A percentile compares a stretch with the other conserved stretches of the same genome.
Conservation (phyloP, 2,113 vertebrate species). For the Ondatra zibethicus region DNA sequence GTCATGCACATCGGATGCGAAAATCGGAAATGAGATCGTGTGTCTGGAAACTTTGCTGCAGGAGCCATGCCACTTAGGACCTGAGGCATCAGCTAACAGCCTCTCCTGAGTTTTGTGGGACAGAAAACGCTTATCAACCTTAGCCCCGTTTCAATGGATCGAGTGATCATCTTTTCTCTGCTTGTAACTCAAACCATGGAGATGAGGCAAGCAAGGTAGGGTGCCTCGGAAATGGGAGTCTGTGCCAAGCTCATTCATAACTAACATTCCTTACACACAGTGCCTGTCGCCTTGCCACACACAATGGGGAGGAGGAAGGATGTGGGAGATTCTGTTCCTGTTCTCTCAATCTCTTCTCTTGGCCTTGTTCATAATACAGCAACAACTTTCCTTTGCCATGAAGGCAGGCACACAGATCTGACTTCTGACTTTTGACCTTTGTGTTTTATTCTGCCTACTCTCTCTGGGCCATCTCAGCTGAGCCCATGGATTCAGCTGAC, state of each 20-base stretch:
- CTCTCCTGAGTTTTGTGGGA: slow-evolving; percentile 48
- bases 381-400: background rate
- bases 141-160: slow-evolving; percentile 26
- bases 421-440: background rate
- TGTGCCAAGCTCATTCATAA: slow-evolving; percentile 58
- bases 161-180: background rate
- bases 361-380: background rate
- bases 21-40: slow-evolving; percentile 35
- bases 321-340: background rate
- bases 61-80: background rate
- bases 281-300: background rate
- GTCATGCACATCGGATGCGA: background rate
- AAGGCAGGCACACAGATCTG: background rate
- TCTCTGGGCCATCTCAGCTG: background rate
- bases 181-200: slow-evolving; percentile 50
- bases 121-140: slow-evolving; percentile 37
- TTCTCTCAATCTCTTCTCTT: background rate
- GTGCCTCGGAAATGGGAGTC: slow-evolving; percentile 26
- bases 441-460: background rate
- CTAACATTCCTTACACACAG: background rate
- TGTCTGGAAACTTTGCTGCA: slow-evolving; percentile 52
- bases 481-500: background rate
- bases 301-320: background rate
- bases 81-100: background rate
- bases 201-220: background rate